Percentiles rank a stretch among this genome's conserved stretches.
Conservation (phyloP, 1,140 invertebrate species). For the Magallana gigas region DNA sequence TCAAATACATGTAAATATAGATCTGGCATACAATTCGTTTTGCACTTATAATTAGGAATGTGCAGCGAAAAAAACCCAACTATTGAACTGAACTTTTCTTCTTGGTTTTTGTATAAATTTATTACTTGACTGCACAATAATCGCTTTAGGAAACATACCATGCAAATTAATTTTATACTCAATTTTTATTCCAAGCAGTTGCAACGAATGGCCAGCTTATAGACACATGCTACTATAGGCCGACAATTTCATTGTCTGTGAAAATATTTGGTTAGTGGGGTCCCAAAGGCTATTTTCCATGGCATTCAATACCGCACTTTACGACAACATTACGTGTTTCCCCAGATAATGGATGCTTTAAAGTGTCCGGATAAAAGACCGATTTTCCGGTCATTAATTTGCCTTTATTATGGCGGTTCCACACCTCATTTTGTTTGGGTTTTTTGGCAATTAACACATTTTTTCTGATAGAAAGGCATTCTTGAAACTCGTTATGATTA, state of each 20-base stretch:
- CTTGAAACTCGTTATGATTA: no score
- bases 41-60: not conserved
- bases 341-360: not conserved
- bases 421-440: not conserved
- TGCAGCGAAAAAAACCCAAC: not conserved
- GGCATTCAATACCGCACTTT: not conserved
- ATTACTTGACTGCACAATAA: no score
- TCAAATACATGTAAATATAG: not conserved
- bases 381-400: constrained; percentile 23
- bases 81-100: not conserved
- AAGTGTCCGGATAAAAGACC: not conserved
- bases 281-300: no score
- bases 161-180: no score
- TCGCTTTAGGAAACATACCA: no score
- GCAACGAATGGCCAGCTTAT: no score
- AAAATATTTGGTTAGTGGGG: no score
- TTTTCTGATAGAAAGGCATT: no score
- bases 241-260: no score
- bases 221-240: no score
- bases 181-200: no score
- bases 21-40: not conserved
- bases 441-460: not conserved
- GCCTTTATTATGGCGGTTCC: not conserved
- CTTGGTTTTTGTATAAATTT: no score
- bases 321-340: not conserved